These are phyloP conservation scores for Macropus fuliginosus DNA, from an alignment of 2,797 vertebrate species.

Conservation along the genomic window DNA sequence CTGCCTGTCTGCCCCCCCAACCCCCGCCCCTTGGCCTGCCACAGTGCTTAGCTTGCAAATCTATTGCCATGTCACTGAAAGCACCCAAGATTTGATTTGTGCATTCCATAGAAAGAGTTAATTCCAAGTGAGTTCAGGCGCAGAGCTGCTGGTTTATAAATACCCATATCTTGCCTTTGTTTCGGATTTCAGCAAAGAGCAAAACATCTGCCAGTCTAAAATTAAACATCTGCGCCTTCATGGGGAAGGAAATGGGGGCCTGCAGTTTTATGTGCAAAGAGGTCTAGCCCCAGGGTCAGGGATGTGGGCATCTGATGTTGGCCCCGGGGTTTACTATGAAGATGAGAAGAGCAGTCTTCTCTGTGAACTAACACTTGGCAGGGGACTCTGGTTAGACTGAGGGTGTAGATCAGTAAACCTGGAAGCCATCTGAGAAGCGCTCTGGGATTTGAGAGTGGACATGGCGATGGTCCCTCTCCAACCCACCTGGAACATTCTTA, in stretches of 20 bases:
- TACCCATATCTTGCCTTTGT: constrained; percentile 69
- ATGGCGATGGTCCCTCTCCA: background rate
- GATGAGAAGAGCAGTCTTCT: background rate
- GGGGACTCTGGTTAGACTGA: background rate
- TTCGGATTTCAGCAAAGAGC: constrained; percentile 72
- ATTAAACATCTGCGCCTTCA: constrained; percentile 76
- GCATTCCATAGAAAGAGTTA: constrained; percentile 80
- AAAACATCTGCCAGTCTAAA: constrained; percentile 81
- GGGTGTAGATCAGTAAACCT: background rate
- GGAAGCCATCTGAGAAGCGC: background rate
- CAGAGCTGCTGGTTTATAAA: constrained; percentile 76
- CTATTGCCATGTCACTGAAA: constrained; percentile 24
- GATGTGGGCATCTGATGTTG: background rate
- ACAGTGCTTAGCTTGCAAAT: constrained; percentile 13
- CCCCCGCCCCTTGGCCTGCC: background rate
- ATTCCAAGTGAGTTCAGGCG: constrained; percentile 81
- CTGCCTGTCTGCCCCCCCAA: background rate
- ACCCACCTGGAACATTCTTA: background rate
- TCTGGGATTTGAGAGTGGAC: background rate
- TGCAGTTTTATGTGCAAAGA: constrained; percentile 77
- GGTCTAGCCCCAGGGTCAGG: constrained; percentile 63
- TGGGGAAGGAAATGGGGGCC: constrained; percentile 46
- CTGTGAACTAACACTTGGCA: background rate
- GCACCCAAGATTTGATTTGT: constrained; percentile 74
- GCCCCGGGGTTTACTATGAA: background rate